Conservation (phyloP, 1,140 invertebrate genomes). For the Apocrypta bakeri region DNA sequence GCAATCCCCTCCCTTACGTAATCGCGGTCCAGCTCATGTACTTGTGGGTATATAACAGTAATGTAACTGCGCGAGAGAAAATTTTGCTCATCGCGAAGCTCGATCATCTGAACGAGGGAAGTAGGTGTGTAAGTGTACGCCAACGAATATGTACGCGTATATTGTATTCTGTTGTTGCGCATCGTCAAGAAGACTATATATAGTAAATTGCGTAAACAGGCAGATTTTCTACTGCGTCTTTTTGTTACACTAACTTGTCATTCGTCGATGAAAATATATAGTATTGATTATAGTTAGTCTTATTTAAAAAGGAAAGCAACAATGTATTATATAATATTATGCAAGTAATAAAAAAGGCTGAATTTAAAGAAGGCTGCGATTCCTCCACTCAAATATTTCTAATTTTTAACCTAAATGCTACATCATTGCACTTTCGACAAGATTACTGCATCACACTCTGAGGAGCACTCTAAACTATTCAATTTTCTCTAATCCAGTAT, state of each 20-base stretch:
- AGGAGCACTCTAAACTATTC: background rate
- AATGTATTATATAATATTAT: too few species aligned
- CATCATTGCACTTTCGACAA: background rate
- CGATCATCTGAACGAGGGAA: background rate
- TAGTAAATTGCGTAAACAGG: background rate
- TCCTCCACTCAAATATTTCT: background rate
- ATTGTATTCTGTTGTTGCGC: background rate
- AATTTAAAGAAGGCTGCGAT: too few species aligned
- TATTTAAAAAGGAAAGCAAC: too few species aligned
- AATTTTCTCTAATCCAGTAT: background rate
- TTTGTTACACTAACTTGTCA: background rate
- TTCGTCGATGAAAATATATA: too few species aligned
- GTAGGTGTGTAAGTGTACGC: background rate
- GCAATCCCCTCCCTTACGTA: constrained; percentile 16
- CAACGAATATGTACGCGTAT: background rate
- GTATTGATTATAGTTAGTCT: too few species aligned
- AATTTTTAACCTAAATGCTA: background rate
- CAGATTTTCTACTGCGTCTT: background rate
- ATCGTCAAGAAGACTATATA: background rate
- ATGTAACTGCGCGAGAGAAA: background rate
- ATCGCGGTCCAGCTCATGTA: background rate
- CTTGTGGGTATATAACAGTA: background rate
- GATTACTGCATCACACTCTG: background rate
- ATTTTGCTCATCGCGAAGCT: background rate
- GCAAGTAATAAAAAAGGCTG: background rate